Evolutionary conservation across 2,797 vertebrate species (phyloP).

Genomic region (Momotus momota): DNA sequence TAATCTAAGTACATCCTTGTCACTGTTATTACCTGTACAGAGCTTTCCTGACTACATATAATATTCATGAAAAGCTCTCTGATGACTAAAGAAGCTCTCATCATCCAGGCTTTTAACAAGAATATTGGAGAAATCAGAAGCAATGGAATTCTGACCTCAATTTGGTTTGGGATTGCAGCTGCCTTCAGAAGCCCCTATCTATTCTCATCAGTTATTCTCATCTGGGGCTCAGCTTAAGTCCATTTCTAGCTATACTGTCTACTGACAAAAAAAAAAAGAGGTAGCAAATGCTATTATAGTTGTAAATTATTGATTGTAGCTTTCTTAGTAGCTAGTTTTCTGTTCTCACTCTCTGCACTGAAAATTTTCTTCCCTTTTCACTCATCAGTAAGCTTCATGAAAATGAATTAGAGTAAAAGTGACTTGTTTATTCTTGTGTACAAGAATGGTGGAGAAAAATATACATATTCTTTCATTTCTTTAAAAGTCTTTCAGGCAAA

Average conservation of each 20-base stretch:
- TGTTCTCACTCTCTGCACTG: neutral
- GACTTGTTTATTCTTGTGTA: neutral
- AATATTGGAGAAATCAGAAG: neutral
- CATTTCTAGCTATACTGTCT: neutral
- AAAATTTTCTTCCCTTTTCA: neutral
- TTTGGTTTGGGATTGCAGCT: neutral
- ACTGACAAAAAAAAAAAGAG: neutral
- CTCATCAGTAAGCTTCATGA: neutral
- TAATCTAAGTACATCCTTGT: constrained; percentile 42
- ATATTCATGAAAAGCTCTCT: neutral
- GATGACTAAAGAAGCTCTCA: neutral
- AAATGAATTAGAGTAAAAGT: neutral
- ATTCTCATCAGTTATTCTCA: neutral
- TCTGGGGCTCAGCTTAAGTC: neutral
- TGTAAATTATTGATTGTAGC: neutral
- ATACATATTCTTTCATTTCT: neutral
- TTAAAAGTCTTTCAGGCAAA: neutral
- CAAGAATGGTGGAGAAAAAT: neutral
- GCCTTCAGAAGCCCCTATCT: neutral
- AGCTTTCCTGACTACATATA: neutral
- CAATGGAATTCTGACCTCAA: neutral
- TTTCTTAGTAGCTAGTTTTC: neutral
- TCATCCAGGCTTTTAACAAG: neutral
- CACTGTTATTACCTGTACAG: neutral
- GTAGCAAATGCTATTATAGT: neutral